Base-by-base conservation (phyloP, 37 sponge, comb jelly and placozoan genomes). In the Geodia barretti region DNA sequence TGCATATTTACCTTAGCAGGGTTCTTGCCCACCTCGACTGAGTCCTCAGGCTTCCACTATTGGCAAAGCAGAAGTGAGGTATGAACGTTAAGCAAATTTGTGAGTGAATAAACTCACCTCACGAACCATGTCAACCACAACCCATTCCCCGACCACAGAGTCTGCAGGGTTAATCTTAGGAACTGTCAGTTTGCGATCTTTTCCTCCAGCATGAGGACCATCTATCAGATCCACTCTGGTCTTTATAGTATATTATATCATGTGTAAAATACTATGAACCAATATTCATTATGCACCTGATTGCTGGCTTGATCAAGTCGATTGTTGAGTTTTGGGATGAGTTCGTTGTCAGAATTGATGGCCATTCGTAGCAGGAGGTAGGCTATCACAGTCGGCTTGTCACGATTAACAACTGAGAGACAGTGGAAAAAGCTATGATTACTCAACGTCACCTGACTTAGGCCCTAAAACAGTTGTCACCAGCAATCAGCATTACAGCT, bases 301-400 rank as follows among this genome's bases (percentile, higher is more conserved):
- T 74, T 47, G 26, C 26, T 5, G 36, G 23, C 33, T 23, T 29
- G 11, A 5, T 28, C 9, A 17, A 66, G 68, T 2, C 69, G 5
- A 14, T 37, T 85, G 78, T 85, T 85, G 8, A 85, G 64, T n/a
- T 42, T 71, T 1, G 83, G 62, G 5, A 28, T 71, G 30, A 88
- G 4, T 23, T 63, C 58, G 3, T 83, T 83, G 14, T 77, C 30
- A 24, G 60, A 21, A 32, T 62, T 43, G 39, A 88, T 72, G 36
- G 17, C 38, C 59, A 88, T 23, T 41, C 60, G 76, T 66, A 88
- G 23, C 21, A 88, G 78, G 26, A 82, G 79, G 62, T 59, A 88
- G 64, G 73, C 88, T 35, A 88, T 39, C 7, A 54, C 42, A 0
- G 83, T 75, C 8, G 78, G 43, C 60, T 78, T 25, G 11, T 65